Evolutionary conservation across 2,888 invertebrate species (phyloP).

Genomic region (Athetis lepigone): DNA sequence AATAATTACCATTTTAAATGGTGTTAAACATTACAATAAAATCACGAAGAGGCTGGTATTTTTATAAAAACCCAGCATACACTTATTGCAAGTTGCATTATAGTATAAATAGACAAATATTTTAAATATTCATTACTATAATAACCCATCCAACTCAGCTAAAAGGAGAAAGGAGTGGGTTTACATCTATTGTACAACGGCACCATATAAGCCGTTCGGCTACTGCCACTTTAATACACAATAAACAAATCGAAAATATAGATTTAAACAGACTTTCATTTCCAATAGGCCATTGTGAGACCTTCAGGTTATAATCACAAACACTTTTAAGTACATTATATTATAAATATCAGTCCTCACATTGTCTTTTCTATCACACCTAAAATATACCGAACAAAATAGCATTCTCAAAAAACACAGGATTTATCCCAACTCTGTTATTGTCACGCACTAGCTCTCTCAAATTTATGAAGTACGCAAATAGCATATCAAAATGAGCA

Average conservation of each 20-base stretch:
- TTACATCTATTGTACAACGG: constrained; percentile 1
- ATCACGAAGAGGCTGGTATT: constrained; percentile 17
- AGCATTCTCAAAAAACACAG: neutral
- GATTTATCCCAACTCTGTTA: constrained; percentile 23
- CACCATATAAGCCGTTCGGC: neutral
- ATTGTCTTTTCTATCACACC: neutral
- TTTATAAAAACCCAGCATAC: constrained; percentile 28
- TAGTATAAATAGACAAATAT: constrained; percentile 32
- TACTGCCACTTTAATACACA: constrained; percentile 7
- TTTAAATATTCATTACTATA: neutral
- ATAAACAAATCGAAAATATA: constrained; percentile 20
- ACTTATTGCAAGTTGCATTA: constrained; percentile 40
- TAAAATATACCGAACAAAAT: constrained; percentile 13
- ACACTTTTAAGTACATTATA: constrained; percentile 6
- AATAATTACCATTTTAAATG: constrained; percentile 35
- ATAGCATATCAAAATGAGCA: constrained; percentile 10
- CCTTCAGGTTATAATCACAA: constrained; percentile 36
- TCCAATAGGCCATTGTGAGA: constrained; percentile 29
- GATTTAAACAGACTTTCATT: constrained; percentile 40
- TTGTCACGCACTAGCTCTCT: constrained; percentile 24
- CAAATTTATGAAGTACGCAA: neutral
- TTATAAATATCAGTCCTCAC: constrained; percentile 28
- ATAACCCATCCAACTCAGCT: constrained; percentile 9
- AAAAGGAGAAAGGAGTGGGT: constrained; percentile 10
- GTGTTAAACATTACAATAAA: constrained; percentile 11